These are phyloP conservation scores for Hypsopygia costalis DNA, from an alignment of 2,888 invertebrate species.

Conservation along the genomic window DNA sequence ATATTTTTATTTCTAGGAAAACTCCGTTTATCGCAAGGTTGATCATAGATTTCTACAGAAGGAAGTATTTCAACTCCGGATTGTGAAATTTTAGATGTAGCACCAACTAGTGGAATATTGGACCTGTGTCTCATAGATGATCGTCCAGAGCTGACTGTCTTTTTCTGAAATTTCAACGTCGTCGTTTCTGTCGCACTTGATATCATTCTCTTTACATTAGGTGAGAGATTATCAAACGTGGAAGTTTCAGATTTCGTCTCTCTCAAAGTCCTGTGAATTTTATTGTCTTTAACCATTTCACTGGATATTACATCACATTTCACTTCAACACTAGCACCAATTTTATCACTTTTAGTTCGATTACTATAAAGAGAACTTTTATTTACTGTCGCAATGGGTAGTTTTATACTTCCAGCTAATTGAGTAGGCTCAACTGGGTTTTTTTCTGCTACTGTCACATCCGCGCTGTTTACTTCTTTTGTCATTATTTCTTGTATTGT, in stretches of 20 bases:
- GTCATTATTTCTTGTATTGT: constrained; percentile 41
- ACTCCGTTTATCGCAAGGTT: constrained; percentile 47
- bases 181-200: constrained; percentile 74
- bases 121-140: constrained; percentile 60
- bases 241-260: constrained; percentile 51
- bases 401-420: constrained; percentile 61
- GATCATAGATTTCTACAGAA: constrained; percentile 72
- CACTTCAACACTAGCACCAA: constrained; percentile 48
- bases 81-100: constrained; percentile 75
- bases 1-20: constrained; percentile 30
- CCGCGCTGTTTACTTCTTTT: constrained; percentile 26
- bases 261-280: constrained; percentile 57
- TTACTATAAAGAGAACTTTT: constrained; percentile 64
- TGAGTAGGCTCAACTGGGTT: constrained; percentile 52
- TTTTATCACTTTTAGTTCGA: constrained; percentile 68
- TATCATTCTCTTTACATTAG: constrained; percentile 82
- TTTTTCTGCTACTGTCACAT: constrained; percentile 19
- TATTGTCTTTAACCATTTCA: constrained; percentile 49
- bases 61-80: constrained; percentile 69
- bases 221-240: constrained; percentile 79
- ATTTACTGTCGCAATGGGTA: constrained; percentile 61
- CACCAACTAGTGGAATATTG: constrained; percentile 73
- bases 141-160: constrained; percentile 46
- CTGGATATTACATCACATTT: constrained; percentile 44
- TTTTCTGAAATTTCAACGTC: constrained; percentile 66